These are phyloP conservation scores for Drosophila mayri DNA, from an alignment of 1,140 invertebrate species.

Conservation along the genomic window DNA sequence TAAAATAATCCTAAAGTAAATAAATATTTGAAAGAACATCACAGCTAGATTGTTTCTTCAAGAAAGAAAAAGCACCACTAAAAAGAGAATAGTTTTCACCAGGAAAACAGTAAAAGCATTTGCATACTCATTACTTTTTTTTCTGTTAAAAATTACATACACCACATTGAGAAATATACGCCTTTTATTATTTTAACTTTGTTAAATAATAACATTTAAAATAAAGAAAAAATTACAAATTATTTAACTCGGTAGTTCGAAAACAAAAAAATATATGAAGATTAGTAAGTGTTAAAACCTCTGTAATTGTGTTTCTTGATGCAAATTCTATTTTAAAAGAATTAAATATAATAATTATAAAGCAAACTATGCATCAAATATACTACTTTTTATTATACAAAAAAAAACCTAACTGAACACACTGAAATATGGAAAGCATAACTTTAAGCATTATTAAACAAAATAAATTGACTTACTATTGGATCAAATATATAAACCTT, in stretches of 20 bases:
- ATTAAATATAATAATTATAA: slow-evolving; percentile 69
- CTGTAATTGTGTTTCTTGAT: slow-evolving; percentile 66
- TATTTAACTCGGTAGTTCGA: slow-evolving; percentile 57
- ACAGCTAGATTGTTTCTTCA: slow-evolving; percentile 28
- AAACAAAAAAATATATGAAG: slow-evolving; percentile 26
- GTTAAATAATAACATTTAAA: slow-evolving; percentile 67
- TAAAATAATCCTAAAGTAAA: slow-evolving; percentile 11
- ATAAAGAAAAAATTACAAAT: slow-evolving; percentile 38
- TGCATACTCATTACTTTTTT: slow-evolving; percentile 54
- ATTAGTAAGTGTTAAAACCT: slow-evolving; percentile 54
- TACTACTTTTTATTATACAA: slow-evolving; percentile 54
- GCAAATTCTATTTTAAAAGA: slow-evolving; percentile 55
- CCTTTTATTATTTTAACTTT: slow-evolving; percentile 73
- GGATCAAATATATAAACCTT: slow-evolving; percentile 40
- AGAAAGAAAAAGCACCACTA: slow-evolving; percentile 19
- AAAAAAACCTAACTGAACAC: slow-evolving; percentile 51
- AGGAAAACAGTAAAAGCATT: slow-evolving; percentile 54
- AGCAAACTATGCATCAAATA: slow-evolving; percentile 54
- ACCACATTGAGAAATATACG: slow-evolving; percentile 41
- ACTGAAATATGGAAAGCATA: slow-evolving; percentile 34
- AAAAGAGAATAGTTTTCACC: slow-evolving; percentile 40
- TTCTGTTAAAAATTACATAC: slow-evolving; percentile 32
- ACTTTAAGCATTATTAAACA: slow-evolving; percentile 49
- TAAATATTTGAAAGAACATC: slow-evolving; percentile 23
- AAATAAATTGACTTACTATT: slow-evolving; percentile 42